These are phyloP conservation scores for Tetanocera ferruginea DNA, from an alignment of 2,888 invertebrate genomes.

Conservation along the genomic window DNA sequence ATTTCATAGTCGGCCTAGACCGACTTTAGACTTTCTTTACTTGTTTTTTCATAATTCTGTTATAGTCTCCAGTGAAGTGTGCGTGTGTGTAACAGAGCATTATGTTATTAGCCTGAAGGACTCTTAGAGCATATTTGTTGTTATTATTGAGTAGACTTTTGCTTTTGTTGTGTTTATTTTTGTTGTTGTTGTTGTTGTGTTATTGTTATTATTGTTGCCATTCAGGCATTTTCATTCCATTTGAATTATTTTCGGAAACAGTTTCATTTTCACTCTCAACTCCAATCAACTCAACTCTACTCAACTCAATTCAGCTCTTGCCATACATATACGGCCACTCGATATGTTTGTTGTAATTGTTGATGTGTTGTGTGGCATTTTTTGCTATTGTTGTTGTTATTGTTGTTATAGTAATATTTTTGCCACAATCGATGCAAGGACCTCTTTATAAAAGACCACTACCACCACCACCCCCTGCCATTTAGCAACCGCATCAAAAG, in stretches of 20 bases:
- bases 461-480: background rate
- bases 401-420: constrained; percentile 28
- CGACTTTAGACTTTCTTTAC: no score
- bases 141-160: background rate
- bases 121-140: background rate
- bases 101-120: constrained; percentile 40
- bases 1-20: no score
- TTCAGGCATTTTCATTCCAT: constrained; percentile 9
- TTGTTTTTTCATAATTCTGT: background rate
- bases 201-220: background rate
- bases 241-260: constrained; percentile 22
- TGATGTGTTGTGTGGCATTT: constrained; percentile 13
- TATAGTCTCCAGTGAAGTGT: background rate
- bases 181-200: constrained; percentile 11
- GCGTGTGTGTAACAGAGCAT: background rate
- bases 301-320: background rate
- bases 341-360: constrained; percentile 36
- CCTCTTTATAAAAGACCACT: background rate
- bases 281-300: background rate
- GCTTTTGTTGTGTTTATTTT: background rate
- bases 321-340: background rate
- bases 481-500: background rate
- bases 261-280: constrained; percentile 14
- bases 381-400: constrained; percentile 27
- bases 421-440: background rate